A percentile compares a stretch with the other conserved stretches of the same genome.
Evolutionary conservation across 1,140 invertebrate species (phyloP).

Genomic region (Amyelois transitella): DNA sequence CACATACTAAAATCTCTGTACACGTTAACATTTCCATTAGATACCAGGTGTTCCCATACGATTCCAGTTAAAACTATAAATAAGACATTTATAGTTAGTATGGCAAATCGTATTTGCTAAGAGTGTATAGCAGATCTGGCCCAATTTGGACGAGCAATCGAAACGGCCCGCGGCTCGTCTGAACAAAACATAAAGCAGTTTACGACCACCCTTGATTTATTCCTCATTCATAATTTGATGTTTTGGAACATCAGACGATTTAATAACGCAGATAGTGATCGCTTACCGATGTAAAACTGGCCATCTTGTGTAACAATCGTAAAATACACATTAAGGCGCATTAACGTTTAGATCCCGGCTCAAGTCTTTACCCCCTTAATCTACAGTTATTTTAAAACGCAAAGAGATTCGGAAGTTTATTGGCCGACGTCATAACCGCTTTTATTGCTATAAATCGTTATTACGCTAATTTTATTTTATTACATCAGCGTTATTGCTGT

Average conservation of each 20-base stretch:
- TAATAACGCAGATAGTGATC: conserved; percentile 67
- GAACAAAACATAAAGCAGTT: conserved; percentile 69
- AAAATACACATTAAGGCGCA: conserved; percentile 72
- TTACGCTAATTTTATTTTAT: conserved; percentile 60
- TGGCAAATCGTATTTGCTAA: conserved; percentile 7
- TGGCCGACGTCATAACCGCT: conserved; percentile 56
- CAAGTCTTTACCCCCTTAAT: conserved; percentile 61
- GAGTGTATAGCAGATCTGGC: conserved; percentile 50
- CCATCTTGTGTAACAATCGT: conserved; percentile 67
- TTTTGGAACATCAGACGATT: conserved; percentile 64
- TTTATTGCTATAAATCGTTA: conserved; percentile 66
- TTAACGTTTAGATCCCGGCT: conserved; percentile 50
- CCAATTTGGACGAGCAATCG: conserved; percentile 56
- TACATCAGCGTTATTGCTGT: conserved; percentile 40
- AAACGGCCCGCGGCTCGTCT: conserved; percentile 33
- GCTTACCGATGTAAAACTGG: conserved; percentile 62
- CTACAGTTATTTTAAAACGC: conserved; percentile 68
- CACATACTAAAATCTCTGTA: too few species aligned
- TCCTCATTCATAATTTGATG: conserved; percentile 70
- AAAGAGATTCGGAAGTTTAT: conserved; percentile 58
- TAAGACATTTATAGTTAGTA: too few species aligned
- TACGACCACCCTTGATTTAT: conserved; percentile 70
- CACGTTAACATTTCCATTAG: too few species aligned
- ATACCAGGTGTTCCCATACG: too few species aligned
- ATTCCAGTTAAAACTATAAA: too few species aligned